These are phyloP conservation scores for Pristionchus japonicus DNA, from an alignment of 2,888 invertebrate species.

Conservation along the genomic window DNA sequence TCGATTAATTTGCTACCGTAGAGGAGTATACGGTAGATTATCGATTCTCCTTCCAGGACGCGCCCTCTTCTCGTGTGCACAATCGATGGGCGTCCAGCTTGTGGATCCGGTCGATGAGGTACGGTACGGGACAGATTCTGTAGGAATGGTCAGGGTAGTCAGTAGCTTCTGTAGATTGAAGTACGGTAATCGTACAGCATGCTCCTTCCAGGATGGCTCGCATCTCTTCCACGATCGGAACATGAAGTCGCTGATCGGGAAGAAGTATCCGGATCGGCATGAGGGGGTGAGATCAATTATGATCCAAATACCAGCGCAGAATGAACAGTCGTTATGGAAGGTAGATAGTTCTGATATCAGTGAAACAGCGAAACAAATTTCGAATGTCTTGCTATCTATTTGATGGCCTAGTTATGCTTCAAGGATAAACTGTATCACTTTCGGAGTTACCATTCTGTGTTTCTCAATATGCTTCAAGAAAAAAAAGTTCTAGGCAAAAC, in stretches of 20 bases:
- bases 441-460: too few relatives aligned
- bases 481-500: too few relatives aligned
- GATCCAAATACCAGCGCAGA: too few relatives aligned
- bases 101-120: slow-evolving; percentile 46
- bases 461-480: too few relatives aligned
- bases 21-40: background rate
- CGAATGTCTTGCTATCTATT: too few relatives aligned
- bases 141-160: background rate
- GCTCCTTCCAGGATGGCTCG: slow-evolving; percentile 3
- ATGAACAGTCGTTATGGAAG: too few relatives aligned
- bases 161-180: background rate
- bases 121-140: background rate
- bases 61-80: slow-evolving; percentile 28
- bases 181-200: background rate
- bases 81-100: background rate
- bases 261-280: background rate
- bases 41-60: background rate
- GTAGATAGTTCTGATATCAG: too few relatives aligned
- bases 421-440: too few relatives aligned
- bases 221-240: slow-evolving; percentile 40
- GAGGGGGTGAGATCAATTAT: background rate
- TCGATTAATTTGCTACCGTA: background rate
- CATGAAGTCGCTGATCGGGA: slow-evolving; percentile 40
- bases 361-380: too few relatives aligned
- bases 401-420: too few relatives aligned